Base-by-base conservation (phyloP, 2,113 vertebrate species). In the Clarias gariepinus region DNA sequence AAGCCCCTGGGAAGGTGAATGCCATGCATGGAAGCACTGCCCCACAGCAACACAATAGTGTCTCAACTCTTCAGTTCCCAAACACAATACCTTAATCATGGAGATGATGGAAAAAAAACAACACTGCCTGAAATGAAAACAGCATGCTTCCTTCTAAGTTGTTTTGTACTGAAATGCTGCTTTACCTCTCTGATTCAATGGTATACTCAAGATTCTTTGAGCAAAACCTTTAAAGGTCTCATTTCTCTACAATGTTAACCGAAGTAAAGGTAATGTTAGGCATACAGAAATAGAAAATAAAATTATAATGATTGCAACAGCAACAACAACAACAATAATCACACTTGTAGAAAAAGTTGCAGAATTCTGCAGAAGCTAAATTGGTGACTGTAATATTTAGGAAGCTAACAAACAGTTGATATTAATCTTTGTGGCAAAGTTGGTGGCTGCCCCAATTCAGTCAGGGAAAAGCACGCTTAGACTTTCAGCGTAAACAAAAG, bases 101-200 rank as follows among this genome's bases (percentile, higher is more conserved):
- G 57, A 84, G 55, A 81, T 80, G 71, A 85, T 52, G 52, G 55
- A 78, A 76, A 69, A n/a, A 85, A 47, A 47, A 85, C 68, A 84
- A n/a, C 83, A 41, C 64, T 52, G 28, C n/a, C 64, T 19, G 64
- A 69, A 83, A 33, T 55, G 57, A 83, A 52, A 71, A 84, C 55
- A 64, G 47, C 77, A 57, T 30, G 47, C 74, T 55, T 28, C 21
- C 60, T 88, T 74, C 25, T 16, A 30, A 74, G 28, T 18, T 57
- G n/a, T 61, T 84, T 19, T 36, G 23, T 64, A n/a, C 33, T 66
- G 41, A 53, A 77, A 55, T 25, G 47, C 4, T 57, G 25, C 69
- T 84, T 74, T 61, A 19, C 53, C 12, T 60, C 23, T 41, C 28
- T 4, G 23, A 55, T 85, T 78, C 41, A 77, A 28, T 64, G 71